These are phyloP conservation scores for Rhodophaea formosa DNA, from an alignment of 2,888 invertebrate genomes.

Conservation along the genomic window DNA sequence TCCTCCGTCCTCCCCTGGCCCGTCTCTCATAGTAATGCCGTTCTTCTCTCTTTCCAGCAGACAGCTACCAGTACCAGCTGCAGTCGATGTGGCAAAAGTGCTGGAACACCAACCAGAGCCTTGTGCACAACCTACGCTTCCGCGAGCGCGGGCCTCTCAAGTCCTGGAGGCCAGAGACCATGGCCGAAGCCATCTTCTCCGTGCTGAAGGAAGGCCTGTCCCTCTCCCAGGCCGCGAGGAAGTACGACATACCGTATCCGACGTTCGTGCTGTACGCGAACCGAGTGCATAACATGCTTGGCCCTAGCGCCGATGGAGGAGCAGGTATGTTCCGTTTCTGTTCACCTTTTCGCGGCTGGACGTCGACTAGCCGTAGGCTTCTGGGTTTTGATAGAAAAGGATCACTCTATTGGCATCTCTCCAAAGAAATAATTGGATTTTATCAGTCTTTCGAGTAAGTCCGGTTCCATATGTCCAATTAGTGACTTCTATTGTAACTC, in stretches of 20 bases:
- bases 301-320: constrained; percentile 94
- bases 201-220: constrained; percentile 94
- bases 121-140: constrained; percentile 94
- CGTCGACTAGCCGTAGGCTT: neutral
- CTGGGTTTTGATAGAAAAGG: neutral
- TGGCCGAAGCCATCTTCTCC: constrained; percentile 97
- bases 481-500: too few species aligned
- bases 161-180: constrained; percentile 96
- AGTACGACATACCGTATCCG: constrained; percentile 97
- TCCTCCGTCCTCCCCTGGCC: neutral
- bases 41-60: constrained; percentile 83
- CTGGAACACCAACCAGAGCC: constrained; percentile 95
- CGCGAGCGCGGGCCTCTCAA: constrained; percentile 95
- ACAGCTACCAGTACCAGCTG: constrained; percentile 96
- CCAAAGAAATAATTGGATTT: neutral
- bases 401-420: too few species aligned
- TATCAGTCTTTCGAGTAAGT: too few species aligned
- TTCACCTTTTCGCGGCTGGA: neutral
- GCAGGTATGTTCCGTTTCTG: constrained; percentile 82
- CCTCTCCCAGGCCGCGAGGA: constrained; percentile 93
- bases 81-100: constrained; percentile 98
- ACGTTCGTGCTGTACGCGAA: constrained; percentile 96
- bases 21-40: constrained; percentile 36
- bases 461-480: too few species aligned
- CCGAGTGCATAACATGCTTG: constrained; percentile 95